phyloP scores from a whole-genome alignment of 2,113 vertebrate genomes.

The Python bivittatus region DNA sequence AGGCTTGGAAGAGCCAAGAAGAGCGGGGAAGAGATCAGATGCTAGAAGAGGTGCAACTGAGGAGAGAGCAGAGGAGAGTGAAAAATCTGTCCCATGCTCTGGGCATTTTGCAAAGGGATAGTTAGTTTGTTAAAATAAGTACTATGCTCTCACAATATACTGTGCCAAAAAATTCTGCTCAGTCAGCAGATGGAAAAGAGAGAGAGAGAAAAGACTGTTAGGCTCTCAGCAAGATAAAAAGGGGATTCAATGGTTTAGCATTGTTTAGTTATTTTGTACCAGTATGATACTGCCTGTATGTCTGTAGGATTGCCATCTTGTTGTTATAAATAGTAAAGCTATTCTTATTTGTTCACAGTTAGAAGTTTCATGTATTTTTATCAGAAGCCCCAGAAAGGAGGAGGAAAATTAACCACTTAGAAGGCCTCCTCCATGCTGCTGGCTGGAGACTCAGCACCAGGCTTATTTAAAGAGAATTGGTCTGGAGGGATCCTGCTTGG shows the following conservation, averaged over 20 bases:
- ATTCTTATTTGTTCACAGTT: background rate
- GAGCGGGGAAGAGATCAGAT: background rate
- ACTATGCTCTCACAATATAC: background rate
- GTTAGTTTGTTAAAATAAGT: background rate
- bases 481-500: background rate
- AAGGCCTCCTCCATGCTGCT: background rate
- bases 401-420: background rate
- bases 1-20: background rate
- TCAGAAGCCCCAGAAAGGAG: background rate
- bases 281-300: background rate
- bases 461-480: background rate
- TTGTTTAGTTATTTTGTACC: background rate
- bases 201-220: background rate
- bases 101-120: background rate
- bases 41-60: background rate
- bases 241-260: background rate
- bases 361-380: background rate
- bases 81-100: background rate
- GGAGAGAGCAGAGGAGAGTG: background rate
- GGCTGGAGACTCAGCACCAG: background rate
- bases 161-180: background rate
- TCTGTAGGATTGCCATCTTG: background rate
- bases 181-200: background rate
- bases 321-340: background rate
- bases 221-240: background rate